Evolutionary conservation across 2,113 vertebrate species (phyloP).

Genomic region (Nerophis lumbriciformis): DNA sequence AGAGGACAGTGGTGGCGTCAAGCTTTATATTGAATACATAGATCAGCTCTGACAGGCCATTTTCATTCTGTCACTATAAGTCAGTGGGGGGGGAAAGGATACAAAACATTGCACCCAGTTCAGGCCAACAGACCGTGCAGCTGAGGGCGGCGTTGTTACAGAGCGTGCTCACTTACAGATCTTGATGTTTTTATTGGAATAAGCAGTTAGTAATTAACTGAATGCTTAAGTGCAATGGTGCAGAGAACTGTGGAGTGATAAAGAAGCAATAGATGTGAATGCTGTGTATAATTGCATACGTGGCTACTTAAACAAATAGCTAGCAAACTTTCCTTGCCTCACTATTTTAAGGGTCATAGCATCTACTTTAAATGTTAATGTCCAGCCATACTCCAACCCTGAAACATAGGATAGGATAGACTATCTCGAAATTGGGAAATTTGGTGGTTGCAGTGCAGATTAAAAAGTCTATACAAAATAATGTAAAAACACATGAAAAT

Average conservation of each 20-base stretch:
- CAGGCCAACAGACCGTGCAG: slow-evolving; percentile 4
- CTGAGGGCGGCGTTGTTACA: background rate
- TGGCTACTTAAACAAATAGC: slow-evolving; percentile 22
- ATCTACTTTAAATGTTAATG: background rate
- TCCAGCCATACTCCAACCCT: background rate
- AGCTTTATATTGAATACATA: slow-evolving; percentile 53
- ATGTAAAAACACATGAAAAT: too few relatives aligned
- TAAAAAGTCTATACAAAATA: too few relatives aligned
- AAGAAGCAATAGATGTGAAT: slow-evolving; percentile 15
- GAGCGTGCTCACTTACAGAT: background rate
- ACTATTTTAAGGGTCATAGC: background rate
- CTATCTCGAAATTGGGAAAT: background rate
- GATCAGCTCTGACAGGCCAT: slow-evolving; percentile 57
- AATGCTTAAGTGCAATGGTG: slow-evolving; percentile 1
- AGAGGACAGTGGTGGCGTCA: slow-evolving; percentile 21
- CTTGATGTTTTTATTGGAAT: background rate
- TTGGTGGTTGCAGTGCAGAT: too few relatives aligned
- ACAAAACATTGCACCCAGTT: slow-evolving; percentile 25
- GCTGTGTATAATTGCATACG: background rate
- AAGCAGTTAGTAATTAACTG: slow-evolving; percentile 35
- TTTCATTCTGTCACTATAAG: slow-evolving; percentile 60
- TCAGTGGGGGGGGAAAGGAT: slow-evolving; percentile 37
- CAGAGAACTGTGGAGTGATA: slow-evolving; percentile 15
- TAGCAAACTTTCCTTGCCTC: slow-evolving; percentile 9
- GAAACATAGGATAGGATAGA: background rate